A percentile compares a stretch with the other conserved stretches of the same genome.
Conservation (phyloP, 1,140 invertebrate genomes). For the Sitobion miscanthi region DNA sequence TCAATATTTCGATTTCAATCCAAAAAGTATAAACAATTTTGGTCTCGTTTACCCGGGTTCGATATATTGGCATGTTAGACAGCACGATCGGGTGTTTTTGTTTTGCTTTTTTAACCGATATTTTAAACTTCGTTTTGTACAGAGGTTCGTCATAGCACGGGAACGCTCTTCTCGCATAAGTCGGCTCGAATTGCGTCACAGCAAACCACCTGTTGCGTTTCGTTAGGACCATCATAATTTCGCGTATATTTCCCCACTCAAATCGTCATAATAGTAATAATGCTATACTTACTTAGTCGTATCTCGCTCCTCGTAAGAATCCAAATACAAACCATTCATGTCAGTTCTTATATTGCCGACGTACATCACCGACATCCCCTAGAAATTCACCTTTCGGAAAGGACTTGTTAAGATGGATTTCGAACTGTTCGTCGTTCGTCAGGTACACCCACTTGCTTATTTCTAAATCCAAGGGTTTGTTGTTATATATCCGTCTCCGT, state of each 20-base stretch:
- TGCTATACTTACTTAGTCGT: not conserved
- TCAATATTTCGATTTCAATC: not conserved
- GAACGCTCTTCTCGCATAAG: constrained; percentile 73
- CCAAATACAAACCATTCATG: constrained; percentile 22
- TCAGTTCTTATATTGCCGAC: not conserved
- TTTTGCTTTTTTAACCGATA: constrained; percentile 61
- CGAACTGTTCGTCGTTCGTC: not conserved
- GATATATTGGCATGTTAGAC: constrained; percentile 58
- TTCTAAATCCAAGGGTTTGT: not conserved
- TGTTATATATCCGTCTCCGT: not conserved
- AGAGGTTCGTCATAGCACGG: constrained; percentile 81
- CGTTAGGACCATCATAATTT: not conserved
- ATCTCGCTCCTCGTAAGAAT: not conserved
- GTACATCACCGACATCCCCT: not conserved
- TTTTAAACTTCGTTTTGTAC: constrained; percentile 71
- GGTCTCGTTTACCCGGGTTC: not conserved
- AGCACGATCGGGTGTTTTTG: constrained; percentile 44
- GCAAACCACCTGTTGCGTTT: constrained; percentile 64
- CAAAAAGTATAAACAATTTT: not conserved
- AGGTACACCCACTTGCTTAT: not conserved
- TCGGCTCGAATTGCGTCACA: constrained; percentile 75
- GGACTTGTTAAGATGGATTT: not conserved
- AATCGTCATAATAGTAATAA: not conserved
- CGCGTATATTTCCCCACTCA: not conserved
- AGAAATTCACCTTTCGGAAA: rapidly evolving